Base-by-base conservation (phyloP, 1,140 invertebrate species). In the Drosophila equinoxialis region DNA sequence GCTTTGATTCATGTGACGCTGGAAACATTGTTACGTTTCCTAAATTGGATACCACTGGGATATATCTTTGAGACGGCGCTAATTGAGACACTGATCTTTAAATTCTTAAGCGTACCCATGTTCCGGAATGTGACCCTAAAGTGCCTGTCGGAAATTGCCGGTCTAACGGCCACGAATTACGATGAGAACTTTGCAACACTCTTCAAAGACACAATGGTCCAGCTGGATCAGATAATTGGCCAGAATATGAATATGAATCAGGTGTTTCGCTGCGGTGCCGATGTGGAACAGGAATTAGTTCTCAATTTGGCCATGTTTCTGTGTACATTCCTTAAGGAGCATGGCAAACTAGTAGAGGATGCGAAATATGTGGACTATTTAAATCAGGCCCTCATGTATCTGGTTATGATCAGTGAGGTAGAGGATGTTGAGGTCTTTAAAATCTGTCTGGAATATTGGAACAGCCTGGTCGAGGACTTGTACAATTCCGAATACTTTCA, bases 351-450 rank as follows among this genome's bases (percentile, higher is more conserved):
- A 37, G 96, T 98, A 57, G 98, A 98, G 91, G 96, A 96, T 79
- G 95, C 96, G 77, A 94, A 95, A 62, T 93, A 95, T 42, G 95
- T 95, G 58, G 95, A 95, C 6, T 94, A 94, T 51, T 91, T 98
- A 42, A 93, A 96, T 71, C 96, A 96, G 94, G 97, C 97, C 3
- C 93, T 99, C 33, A 95, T 97, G 77, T 99, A 99, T 92, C 94
- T 99, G 70, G 96, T 99, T 14, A 93, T 99, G 67, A 99, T 99
- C 85, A 99, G 98, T 17, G 98, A 99, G 94, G 98, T 99, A 2
- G 99, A 99, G 74, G 99, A 99, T 91, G 97, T 99, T 0, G 99
- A 99, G 94, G 99, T 99, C 66, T 99, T 99, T 92, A 99, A 99
- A 94, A 99, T 99, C 73, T 99, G 99, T 92, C 93, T 99, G 20